Conservation (phyloP, 2,113 vertebrate species). For the Aspiorhynchus laticeps region DNA sequence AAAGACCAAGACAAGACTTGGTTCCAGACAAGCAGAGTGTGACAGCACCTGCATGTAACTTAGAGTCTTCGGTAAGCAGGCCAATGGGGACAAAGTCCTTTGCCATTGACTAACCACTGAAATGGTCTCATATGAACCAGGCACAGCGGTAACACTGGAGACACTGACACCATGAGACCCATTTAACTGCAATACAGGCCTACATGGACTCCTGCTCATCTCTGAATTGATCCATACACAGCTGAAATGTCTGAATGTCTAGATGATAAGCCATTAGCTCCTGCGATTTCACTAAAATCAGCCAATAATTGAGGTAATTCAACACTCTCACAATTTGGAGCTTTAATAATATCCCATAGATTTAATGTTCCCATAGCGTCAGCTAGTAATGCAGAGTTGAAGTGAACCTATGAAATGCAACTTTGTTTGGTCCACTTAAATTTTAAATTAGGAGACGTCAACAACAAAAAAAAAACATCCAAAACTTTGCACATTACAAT, state of each 20-base stretch:
- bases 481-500: neutral
- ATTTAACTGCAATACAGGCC: neutral
- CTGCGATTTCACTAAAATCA: too few relatives aligned
- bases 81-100: neutral
- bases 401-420: neutral
- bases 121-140: neutral
- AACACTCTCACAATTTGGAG: too few relatives aligned
- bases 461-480: too few relatives aligned
- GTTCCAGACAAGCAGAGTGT: too few relatives aligned
- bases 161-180: neutral
- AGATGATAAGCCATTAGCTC: too few relatives aligned
- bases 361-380: neutral
- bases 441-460: neutral
- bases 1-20: too few relatives aligned
- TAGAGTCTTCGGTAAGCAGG: neutral
- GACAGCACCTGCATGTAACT: too few relatives aligned
- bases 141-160: neutral
- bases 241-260: too few relatives aligned
- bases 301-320: too few relatives aligned
- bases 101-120: neutral
- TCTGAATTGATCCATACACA: too few relatives aligned
- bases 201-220: neutral
- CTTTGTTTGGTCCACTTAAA: neutral
- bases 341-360: too few relatives aligned
- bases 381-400: neutral